Conservation (phyloP, 2,888 invertebrate species). For the Spodoptera picta region DNA sequence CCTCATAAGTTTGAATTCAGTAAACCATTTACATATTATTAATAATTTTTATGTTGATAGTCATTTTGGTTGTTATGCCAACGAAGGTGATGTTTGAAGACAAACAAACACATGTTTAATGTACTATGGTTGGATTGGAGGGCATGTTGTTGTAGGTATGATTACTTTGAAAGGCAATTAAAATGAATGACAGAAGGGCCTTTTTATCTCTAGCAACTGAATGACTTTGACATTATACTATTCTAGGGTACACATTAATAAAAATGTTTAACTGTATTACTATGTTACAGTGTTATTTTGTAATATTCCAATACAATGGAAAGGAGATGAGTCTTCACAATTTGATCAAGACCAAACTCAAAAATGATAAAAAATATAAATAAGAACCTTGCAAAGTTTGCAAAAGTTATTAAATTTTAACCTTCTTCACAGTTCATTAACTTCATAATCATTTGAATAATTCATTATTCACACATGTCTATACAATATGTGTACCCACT, state of each 20-base stretch:
- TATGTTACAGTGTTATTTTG: too few species aligned
- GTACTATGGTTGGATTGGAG: not conserved
- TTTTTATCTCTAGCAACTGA: slow-evolving; percentile 8
- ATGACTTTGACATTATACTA: slow-evolving; percentile 20
- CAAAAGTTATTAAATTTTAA: too few species aligned
- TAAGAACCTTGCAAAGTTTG: too few species aligned
- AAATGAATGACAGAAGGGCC: slow-evolving; percentile 5
- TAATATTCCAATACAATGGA: too few species aligned
- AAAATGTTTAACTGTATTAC: too few species aligned
- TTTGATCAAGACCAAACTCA: too few species aligned
- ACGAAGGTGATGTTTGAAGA: slow-evolving; percentile 2
- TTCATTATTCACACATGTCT: slow-evolving; percentile 4
- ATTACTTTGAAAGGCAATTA: slow-evolving; percentile 14
- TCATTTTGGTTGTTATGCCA: slow-evolving; percentile 10
- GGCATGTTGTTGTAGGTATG: slow-evolving; percentile 1
- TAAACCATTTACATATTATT: not conserved
- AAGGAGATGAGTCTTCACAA: too few species aligned
- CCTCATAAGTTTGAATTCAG: not conserved
- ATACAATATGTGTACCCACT: slow-evolving; percentile 1
- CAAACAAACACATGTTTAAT: slow-evolving; percentile 1
- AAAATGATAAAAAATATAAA: too few species aligned
- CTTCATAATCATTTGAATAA: slow-evolving; percentile 1
- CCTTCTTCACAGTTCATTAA: slow-evolving; percentile 1
- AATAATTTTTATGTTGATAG: not conserved
- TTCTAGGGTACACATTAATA: too few species aligned